Evolutionary conservation across 2,888 invertebrate species (phyloP), one percentile per base, ranked within the genome.

Genomic region (Bombylius discolor): DNA sequence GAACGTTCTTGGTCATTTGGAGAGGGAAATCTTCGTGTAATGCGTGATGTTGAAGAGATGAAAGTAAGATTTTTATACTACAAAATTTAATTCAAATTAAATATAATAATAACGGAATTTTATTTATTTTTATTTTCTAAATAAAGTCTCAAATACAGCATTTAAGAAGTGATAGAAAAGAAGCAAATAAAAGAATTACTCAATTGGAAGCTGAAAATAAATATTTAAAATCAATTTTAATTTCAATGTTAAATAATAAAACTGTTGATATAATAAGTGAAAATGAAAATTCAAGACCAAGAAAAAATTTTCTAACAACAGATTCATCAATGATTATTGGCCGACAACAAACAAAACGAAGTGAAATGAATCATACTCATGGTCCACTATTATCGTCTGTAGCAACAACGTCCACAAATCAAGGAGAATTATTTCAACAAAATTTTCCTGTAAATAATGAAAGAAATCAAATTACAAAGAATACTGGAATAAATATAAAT

Each of bases 181-280:
- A 82, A 61, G 79, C 81, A 68, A 81, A 81, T 72, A 84, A 84
- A 67, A 79, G 85, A 42, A 77, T 85, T 51, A 71, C 74, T 39
- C 84, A 84, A 68, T 71, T 85, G 53, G 85, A 85, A 67, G 82
- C 84, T 58, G 84, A 85, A 65, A 71, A 85, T 63, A 80, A 82
- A 58, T 72, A 70, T 58, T 66, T 74, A 62, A 70, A 71, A 3
- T 68, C 72, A 62, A 68, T 71, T 56, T 51, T 73, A 56, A 69
- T 70, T 42, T 66, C 68, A 3, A 61, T 71, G 13, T 65, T 68
- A n/a, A 71, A 69, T 53, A 68, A 65, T 59, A 66, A 66, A 36
- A 61, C 63, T 47, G 62, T 64, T 12, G 69, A 71, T 39, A 68
- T 70, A 9, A 70, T 71, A 46, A 70, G 69, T 54, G 72, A 72